Conservation (phyloP, 2,113 vertebrate species). For the Calyptomena viridis region DNA sequence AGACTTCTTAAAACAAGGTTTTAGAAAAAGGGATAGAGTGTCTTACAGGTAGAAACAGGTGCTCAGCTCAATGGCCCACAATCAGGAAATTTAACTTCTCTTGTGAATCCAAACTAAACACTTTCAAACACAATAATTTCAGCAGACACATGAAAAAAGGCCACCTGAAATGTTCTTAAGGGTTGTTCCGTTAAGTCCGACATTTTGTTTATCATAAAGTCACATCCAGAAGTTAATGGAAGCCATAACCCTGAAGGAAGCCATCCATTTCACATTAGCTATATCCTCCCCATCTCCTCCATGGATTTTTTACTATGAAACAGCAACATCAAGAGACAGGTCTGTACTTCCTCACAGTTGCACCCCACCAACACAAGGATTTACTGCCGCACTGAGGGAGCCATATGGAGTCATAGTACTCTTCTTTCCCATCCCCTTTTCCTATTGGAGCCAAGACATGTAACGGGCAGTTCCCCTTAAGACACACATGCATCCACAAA, state of each 20-base stretch:
- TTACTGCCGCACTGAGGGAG: background rate
- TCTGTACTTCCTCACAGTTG: slow-evolving; percentile 8
- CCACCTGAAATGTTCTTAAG: background rate
- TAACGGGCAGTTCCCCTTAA: background rate
- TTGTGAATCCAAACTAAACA: background rate
- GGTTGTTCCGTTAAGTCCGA: background rate
- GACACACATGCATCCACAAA: background rate
- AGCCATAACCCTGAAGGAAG: background rate
- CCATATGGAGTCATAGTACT: background rate
- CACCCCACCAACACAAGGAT: slow-evolving; percentile 24
- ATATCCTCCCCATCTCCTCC: background rate
- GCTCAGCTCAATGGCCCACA: background rate
- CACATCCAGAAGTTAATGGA: background rate
- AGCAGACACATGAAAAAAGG: background rate
- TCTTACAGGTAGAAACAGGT: background rate
- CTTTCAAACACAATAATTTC: background rate
- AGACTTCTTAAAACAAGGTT: background rate
- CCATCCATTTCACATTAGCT: slow-evolving; percentile 8
- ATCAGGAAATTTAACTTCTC: background rate
- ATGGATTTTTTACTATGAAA: background rate
- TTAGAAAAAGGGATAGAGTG: background rate
- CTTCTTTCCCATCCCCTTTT: background rate
- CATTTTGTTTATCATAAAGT: background rate
- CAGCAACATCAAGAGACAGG: slow-evolving; percentile 1
- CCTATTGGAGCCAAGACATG: slow-evolving; percentile 4